Evolutionary conservation across 2,113 vertebrate genomes (phyloP), one percentile per base, ranked within the genome.

Genomic region (Pseudonaja textilis): DNA sequence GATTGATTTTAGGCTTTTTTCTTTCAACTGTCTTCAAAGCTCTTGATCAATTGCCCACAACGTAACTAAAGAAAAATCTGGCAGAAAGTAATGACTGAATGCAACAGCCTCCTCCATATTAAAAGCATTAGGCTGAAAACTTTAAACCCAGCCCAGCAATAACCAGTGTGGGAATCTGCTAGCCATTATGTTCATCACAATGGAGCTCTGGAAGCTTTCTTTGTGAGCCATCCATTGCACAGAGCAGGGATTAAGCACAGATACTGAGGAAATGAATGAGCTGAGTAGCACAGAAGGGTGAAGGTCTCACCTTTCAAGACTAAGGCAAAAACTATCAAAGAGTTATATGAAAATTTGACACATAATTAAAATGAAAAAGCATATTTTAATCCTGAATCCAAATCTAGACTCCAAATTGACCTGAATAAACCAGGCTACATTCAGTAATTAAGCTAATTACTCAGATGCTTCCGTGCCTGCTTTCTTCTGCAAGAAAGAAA

Each of bases 161-260:
- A 47, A 50, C 34, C 55, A 54, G 6, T 87, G 59, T 88, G 61
- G 93, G 88, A 90, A 92, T 94, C 59, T 90, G 52, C 39, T 55
- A 10, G 81, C 81, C 87, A 90, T 92, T 92, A 92, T 91, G 89
- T 10, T 45, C 47, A 14, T 52, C 12, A 81, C 91, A 90, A 88
- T 57, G 88, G 64, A 25, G 9, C n/a, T 45, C 93, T 88, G 50
- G 74, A 89, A n/a, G 59, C 91, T 56, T 52, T 45, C 22, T 57
- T 52, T 59, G 64, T 56, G 34, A 34, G 29, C 57, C 74, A 81
- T 57, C 50, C 88, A 29, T 69, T 18, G 59, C 59, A 5, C 91
- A 42, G 81, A 89, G 42, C 69, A 39, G 61, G 93, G 86, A 91
- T 91, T 89, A 87, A 89, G 42, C 69, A 69, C 45, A 89, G n/a